phyloP scores from a whole-genome alignment of 30 jellyfish, hydroid and myxozoan species.

The Calvadosia cruxmelitensis region DNA sequence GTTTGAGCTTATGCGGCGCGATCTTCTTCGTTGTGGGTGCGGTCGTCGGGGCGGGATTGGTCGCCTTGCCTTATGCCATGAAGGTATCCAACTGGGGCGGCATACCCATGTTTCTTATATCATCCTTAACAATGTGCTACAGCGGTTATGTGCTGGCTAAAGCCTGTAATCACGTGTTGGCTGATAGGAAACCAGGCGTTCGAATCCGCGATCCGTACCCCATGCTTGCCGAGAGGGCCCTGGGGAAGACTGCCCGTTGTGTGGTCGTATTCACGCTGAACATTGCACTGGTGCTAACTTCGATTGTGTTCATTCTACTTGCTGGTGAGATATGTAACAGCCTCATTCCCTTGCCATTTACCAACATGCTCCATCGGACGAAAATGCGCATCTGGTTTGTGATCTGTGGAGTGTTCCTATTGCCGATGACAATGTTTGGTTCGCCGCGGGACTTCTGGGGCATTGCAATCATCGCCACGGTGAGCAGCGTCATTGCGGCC shows the following conservation, averaged over 20 bases:
- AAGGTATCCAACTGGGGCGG: constrained; percentile 72
- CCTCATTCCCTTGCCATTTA: constrained; percentile 51
- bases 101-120: constrained; percentile 51
- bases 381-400: constrained; percentile 72
- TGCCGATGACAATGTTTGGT: constrained; percentile 82
- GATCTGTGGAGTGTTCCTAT: constrained; percentile 43
- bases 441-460: constrained; percentile 92
- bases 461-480: constrained; percentile 69
- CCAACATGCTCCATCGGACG: constrained; percentile 27
- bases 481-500: constrained; percentile 64
- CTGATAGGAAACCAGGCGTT: constrained; percentile 20
- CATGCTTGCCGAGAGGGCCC: constrained; percentile 60
- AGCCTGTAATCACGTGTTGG: constrained; percentile 39
- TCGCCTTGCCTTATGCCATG: constrained; percentile 76
- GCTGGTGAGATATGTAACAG: constrained; percentile 79
- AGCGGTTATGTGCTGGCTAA: constrained; percentile 76
- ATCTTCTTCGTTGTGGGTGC: constrained; percentile 83
- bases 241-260: constrained; percentile 41
- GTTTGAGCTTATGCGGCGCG: constrained; percentile 43
- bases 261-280: constrained; percentile 43
- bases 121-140: constrained; percentile 42
- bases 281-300: constrained; percentile 39
- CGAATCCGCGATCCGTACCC: constrained; percentile 84
- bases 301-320: constrained; percentile 62
- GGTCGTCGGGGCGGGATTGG: constrained; percentile 90